phyloP scores from a whole-genome alignment of 2,888 invertebrate species.

The Meiosimyza decipiens region DNA sequence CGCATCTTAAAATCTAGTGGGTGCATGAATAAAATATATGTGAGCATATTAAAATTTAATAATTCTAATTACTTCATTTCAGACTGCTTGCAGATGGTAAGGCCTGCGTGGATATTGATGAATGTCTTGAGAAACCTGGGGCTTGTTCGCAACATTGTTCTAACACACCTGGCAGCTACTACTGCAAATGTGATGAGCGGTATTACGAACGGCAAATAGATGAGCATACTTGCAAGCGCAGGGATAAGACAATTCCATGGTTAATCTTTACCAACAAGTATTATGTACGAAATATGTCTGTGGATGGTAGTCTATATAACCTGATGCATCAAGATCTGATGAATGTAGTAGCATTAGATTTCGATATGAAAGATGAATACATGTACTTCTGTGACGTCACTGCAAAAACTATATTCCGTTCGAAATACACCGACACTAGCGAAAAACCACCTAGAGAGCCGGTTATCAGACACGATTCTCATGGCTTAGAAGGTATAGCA shows the following conservation, averaged over 20 bases:
- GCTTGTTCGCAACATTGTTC: constrained; percentile 96
- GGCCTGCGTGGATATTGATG: constrained; percentile 92
- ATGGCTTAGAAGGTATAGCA: constrained; percentile 96
- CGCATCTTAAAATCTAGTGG: neutral
- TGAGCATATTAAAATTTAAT: too few relatives aligned
- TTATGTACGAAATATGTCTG: constrained; percentile 95
- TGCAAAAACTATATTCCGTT: constrained; percentile 91
- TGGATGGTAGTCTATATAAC: constrained; percentile 86
- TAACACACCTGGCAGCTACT: constrained; percentile 94
- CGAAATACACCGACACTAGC: constrained; percentile 70
- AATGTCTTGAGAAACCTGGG: constrained; percentile 87
- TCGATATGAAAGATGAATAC: constrained; percentile 84
- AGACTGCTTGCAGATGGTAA: constrained; percentile 85
- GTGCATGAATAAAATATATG: too few relatives aligned
- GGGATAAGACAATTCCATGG: constrained; percentile 85
- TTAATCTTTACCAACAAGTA: constrained; percentile 96
- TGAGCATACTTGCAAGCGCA: constrained; percentile 90
- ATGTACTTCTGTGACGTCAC: constrained; percentile 97
- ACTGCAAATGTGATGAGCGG: constrained; percentile 94
- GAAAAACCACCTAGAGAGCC: constrained; percentile 79
- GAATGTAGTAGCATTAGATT: constrained; percentile 97
- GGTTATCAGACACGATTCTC: constrained; percentile 91
- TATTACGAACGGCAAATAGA: constrained; percentile 89
- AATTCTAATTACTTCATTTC: constrained; percentile 3
- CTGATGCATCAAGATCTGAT: constrained; percentile 93